These are phyloP conservation scores for Galeopterus variegatus DNA, from an alignment of 2,113 vertebrate genomes.

Conservation along the genomic window DNA sequence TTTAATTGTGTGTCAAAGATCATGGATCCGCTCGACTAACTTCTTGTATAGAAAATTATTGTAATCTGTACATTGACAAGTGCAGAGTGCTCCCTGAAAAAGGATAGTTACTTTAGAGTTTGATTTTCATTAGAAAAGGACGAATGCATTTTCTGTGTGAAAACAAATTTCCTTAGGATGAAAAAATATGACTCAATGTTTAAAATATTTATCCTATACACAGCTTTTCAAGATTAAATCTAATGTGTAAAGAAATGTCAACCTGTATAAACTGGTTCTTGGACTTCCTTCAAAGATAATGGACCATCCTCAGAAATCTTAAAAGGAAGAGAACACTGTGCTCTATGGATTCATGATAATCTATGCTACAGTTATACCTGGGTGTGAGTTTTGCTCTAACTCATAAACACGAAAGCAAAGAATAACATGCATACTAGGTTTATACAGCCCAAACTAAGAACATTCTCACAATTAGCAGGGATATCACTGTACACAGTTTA, in stretches of 20 bases:
- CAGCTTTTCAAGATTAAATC: slow-evolving; percentile 63
- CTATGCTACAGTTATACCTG: neutral
- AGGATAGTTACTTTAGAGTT: neutral
- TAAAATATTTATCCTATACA: slow-evolving; percentile 15
- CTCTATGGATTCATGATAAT: neutral
- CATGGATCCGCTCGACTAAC: neutral
- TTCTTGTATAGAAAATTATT: slow-evolving; percentile 15
- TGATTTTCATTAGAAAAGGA: slow-evolving; percentile 66
- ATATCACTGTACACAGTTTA: neutral
- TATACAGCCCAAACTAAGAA: neutral
- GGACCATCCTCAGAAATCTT: slow-evolving; percentile 55
- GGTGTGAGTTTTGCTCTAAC: slow-evolving; percentile 33
- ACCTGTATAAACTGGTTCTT: slow-evolving; percentile 19
- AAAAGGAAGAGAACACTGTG: slow-evolving; percentile 34
- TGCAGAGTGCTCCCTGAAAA: neutral
- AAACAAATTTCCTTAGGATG: slow-evolving; percentile 41
- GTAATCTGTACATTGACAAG: neutral
- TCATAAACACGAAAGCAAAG: slow-evolving; percentile 47
- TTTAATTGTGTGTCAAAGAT: slow-evolving; percentile 51
- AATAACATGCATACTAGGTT: neutral
- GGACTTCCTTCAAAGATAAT: slow-evolving; percentile 49
- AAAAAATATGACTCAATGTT: slow-evolving; percentile 33
- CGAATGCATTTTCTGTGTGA: neutral
- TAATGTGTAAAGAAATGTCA: slow-evolving; percentile 18
- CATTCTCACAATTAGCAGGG: neutral